phyloP scores from a whole-genome alignment of 2,888 invertebrate species.

The Gnatocerus cornutus region DNA sequence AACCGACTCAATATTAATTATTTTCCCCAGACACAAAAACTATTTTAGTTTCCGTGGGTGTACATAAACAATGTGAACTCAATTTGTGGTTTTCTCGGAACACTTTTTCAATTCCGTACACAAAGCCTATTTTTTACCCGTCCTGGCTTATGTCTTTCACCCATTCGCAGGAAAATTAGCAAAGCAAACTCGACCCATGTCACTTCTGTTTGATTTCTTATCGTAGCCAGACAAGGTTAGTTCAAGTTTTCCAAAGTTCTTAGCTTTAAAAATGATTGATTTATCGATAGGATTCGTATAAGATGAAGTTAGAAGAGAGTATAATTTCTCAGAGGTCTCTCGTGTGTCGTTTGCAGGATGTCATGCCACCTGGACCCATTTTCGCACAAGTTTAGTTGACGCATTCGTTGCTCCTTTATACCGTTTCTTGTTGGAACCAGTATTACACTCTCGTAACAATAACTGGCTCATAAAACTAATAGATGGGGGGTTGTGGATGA shows the following conservation, averaged over 20 bases:
- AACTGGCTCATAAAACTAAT: slow-evolving; percentile 4
- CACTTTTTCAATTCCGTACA: no score
- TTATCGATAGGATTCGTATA: slow-evolving; percentile 13
- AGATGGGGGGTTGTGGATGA: slow-evolving; percentile 5
- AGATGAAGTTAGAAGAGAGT: not conserved
- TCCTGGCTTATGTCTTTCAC: no score
- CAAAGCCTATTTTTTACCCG: no score
- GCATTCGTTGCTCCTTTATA: slow-evolving; percentile 9
- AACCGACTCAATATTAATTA: no score
- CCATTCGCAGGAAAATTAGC: not conserved
- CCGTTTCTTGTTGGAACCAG: not conserved
- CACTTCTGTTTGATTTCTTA: slow-evolving; percentile 2
- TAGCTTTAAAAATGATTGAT: slow-evolving; percentile 15
- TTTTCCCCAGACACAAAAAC: no score
- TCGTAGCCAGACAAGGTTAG: slow-evolving; percentile 8
- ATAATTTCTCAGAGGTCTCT: slow-evolving; percentile 8
- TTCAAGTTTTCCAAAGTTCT: not conserved
- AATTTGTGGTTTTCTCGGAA: no score
- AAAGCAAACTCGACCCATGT: slow-evolving; percentile 4
- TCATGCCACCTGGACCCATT: slow-evolving; percentile 15
- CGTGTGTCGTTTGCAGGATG: slow-evolving; percentile 9
- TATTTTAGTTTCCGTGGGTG: no score
- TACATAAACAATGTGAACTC: no score
- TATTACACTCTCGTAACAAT: slow-evolving; percentile 12
- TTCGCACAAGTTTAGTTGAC: slow-evolving; percentile 1